These are phyloP conservation scores for Athalia rosae DNA, from an alignment of 2,888 invertebrate genomes.

Conservation along the genomic window DNA sequence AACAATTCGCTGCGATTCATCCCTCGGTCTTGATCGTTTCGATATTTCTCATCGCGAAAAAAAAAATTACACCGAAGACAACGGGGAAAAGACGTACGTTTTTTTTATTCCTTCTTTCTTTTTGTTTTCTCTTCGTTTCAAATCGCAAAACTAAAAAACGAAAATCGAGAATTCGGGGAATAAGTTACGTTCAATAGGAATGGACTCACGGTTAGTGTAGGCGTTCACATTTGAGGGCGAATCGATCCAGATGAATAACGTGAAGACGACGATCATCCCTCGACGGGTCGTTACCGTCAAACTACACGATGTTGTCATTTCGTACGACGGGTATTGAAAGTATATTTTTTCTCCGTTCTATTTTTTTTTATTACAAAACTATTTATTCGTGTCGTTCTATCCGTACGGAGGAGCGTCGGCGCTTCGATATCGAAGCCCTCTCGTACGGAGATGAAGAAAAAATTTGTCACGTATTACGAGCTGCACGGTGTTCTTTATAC, in stretches of 20 bases:
- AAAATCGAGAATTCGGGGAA: constrained; percentile 21
- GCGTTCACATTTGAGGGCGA: constrained; percentile 50
- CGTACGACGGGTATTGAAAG: too few species aligned
- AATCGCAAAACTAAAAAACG: not conserved
- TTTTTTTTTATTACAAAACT: too few species aligned
- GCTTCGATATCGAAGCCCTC: constrained; percentile 49
- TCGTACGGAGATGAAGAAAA: constrained; percentile 59
- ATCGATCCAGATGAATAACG: constrained; percentile 43
- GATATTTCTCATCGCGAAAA: too few species aligned
- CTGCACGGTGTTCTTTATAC: constrained; percentile 66
- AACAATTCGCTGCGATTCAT: too few species aligned
- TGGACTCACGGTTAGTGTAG: constrained; percentile 65
- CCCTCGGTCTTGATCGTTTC: too few species aligned
- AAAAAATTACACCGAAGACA: too few species aligned
- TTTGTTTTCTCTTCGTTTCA: too few species aligned
- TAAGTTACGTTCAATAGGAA: constrained; percentile 39
- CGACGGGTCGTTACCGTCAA: not conserved
- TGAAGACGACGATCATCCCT: not conserved
- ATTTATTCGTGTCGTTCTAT: not conserved
- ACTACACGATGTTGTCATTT: too few species aligned
- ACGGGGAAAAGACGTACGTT: not conserved
- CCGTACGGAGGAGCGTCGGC: constrained; percentile 30
- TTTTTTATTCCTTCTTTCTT: too few species aligned
- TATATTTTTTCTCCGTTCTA: too few species aligned
- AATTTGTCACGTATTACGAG: constrained; percentile 61